Base-by-base conservation (phyloP, 2,888 invertebrate genomes). In the Drosophila sordidula region DNA sequence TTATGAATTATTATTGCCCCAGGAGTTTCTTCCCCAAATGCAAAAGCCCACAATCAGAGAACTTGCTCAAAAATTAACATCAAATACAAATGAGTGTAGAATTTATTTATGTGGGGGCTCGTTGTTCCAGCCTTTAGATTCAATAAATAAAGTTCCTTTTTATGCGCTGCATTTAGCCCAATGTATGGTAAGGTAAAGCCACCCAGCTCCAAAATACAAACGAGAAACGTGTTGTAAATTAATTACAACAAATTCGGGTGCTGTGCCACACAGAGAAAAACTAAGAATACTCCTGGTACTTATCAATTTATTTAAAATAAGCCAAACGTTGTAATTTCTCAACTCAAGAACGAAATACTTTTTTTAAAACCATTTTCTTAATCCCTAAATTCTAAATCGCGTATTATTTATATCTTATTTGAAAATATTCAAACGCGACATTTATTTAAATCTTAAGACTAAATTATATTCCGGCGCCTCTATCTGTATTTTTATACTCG, bases 171-270 rank as follows among this genome's bases (percentile, higher is more conserved):
- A 44, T 26, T 42, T 34, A 34, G 18, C 32, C 29, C 32, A 41
- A 22, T 39, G 12, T 29, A 16, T n/a, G 14, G 4, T 32, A 8
- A 54, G 39, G 32, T n/a, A 26, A 38, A 42, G 75, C 59, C 70
- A 66, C 65, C 76, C 73, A 77, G 73, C 49, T 49, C 58, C 39
- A 44, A 55, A 66, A 66, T 58, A 70, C 72, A 68, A 71, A 77
- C 61, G 67, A 66, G 75, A 77, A 83, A 72, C 76, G 67, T 87
- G 90, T 72, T 86, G 87, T 88, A 84, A 89, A 89, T 89, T 90
- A 90, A 87, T 88, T 90, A 84, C 70, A 84, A 89, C 89, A 88
- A 89, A 89, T 89, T 86, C 77, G 72, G 56, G 63, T 56, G 58
- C 64, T 52, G 12, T 18, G 46, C 26, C 62, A 42, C 56, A 70